Evolutionary conservation across 2,888 invertebrate species (phyloP).

Genomic region (Alentia gelatinosa): DNA sequence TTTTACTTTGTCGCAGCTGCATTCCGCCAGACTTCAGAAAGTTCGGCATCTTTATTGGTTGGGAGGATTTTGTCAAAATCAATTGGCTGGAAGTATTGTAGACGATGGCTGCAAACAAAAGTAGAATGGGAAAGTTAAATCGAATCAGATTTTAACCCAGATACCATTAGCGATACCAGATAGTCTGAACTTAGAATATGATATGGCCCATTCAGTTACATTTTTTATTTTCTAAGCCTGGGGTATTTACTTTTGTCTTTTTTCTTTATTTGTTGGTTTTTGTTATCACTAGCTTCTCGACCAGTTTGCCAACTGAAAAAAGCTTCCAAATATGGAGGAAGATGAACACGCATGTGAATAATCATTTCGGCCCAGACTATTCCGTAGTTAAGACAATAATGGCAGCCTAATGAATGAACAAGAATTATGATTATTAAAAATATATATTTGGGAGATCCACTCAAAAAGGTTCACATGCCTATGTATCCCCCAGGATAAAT

Average conservation of each 20-base stretch:
- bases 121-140: slow-evolving; percentile 48
- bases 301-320: too few relatives aligned
- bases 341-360: too few relatives aligned
- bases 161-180: not conserved
- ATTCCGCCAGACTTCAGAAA: slow-evolving; percentile 29
- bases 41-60: not conserved
- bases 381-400: not conserved
- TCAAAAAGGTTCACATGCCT: not conserved
- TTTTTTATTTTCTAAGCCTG: not conserved
- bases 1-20: too few relatives aligned
- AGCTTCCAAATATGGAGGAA: too few relatives aligned
- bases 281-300: too few relatives aligned
- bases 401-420: not conserved
- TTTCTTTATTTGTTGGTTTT: not conserved
- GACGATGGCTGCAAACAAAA: slow-evolving; percentile 79
- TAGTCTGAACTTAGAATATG: not conserved
- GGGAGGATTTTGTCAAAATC: slow-evolving; percentile 66
- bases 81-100: slow-evolving; percentile 80
- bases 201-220: not conserved
- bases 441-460: not conserved
- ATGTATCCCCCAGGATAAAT: too few relatives aligned
- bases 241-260: not conserved
- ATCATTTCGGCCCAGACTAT: not conserved
- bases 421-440: not conserved
- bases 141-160: not conserved